A percentile compares a stretch with the other conserved stretches of the same genome.
phyloP scores from a whole-genome alignment of 2,797 vertebrate genomes.

The Channallabes apus region DNA sequence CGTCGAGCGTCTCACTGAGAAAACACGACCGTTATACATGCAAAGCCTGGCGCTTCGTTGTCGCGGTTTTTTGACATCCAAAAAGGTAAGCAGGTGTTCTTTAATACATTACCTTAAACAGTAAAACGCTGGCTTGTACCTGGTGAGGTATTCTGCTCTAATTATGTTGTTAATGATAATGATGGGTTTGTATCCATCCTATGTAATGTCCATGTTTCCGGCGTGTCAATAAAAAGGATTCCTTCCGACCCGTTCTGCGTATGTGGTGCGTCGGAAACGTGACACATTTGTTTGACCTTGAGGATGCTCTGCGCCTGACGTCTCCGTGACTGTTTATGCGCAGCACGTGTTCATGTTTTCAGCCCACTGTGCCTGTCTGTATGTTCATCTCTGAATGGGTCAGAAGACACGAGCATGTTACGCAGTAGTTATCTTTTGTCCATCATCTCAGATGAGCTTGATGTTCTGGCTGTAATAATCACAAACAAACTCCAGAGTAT shows the following conservation, averaged over 20 bases:
- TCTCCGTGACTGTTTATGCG: slow-evolving; percentile 26
- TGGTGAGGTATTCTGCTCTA: background rate
- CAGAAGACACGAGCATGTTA: slow-evolving; percentile 6
- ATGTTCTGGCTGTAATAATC: background rate
- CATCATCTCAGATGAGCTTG: background rate
- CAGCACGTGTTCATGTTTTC: slow-evolving; percentile 54
- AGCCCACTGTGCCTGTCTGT: slow-evolving; percentile 10
- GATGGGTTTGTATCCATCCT: background rate
- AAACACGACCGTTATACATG: background rate
- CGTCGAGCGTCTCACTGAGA: slow-evolving; percentile 3
- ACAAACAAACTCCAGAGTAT: background rate
- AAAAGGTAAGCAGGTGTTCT: slow-evolving; percentile 35
- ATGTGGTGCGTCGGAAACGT: slow-evolving; percentile 34
- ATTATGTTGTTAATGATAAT: background rate
- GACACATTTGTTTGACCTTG: slow-evolving; percentile 57
- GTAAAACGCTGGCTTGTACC: background rate
- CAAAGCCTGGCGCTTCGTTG: background rate
- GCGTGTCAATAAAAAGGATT: background rate
- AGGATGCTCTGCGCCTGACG: slow-evolving; percentile 48
- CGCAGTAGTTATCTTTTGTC: background rate
- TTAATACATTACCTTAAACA: background rate
- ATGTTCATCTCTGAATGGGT: slow-evolving; percentile 11
- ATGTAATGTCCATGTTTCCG: background rate
- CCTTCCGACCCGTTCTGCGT: background rate
- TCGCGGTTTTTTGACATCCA: background rate